Conservation (phyloP, 2,888 invertebrate species). For the Synanthedon vespiformis region DNA sequence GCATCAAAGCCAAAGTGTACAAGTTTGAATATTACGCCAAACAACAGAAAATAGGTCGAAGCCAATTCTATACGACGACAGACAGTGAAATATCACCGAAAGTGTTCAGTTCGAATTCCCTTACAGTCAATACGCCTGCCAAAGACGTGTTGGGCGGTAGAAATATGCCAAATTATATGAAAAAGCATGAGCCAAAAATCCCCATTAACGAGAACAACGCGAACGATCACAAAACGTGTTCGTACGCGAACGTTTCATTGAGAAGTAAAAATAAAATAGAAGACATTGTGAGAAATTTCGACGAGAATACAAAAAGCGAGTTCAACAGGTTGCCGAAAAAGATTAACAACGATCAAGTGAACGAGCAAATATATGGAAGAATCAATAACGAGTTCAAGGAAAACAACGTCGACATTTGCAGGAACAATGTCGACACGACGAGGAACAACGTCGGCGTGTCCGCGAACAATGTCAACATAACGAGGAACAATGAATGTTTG, state of each 20-base stretch:
- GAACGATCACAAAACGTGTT: slow-evolving; percentile 43
- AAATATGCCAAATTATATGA: slow-evolving; percentile 71
- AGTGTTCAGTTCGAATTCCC: slow-evolving; percentile 82
- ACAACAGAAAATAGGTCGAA: slow-evolving; percentile 64
- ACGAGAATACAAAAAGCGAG: slow-evolving; percentile 37
- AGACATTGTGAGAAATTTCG: slow-evolving; percentile 61
- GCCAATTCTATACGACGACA: slow-evolving; percentile 53
- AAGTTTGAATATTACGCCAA: slow-evolving; percentile 84
- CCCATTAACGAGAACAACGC: slow-evolving; percentile 45
- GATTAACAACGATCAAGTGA: slow-evolving; percentile 49
- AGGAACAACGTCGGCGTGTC: slow-evolving; percentile 11
- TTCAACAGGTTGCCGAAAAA: slow-evolving; percentile 45
- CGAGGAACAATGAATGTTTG: slow-evolving; percentile 11
- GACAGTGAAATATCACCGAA: slow-evolving; percentile 75
- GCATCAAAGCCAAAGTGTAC: slow-evolving; percentile 80
- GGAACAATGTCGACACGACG: slow-evolving; percentile 11
- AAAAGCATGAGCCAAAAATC: slow-evolving; percentile 64
- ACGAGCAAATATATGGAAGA: slow-evolving; percentile 53
- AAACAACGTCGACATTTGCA: slow-evolving; percentile 12
- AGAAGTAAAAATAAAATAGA: slow-evolving; percentile 57
- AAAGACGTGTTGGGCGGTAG: slow-evolving; percentile 82
- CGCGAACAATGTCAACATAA: slow-evolving; percentile 12
- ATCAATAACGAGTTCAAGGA: slow-evolving; percentile 33
- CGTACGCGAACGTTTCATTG: slow-evolving; percentile 53
- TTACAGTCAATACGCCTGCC: slow-evolving; percentile 85